Evolutionary conservation across 2,888 invertebrate species (phyloP), one percentile per base, ranked within the genome.

Genomic region (Falcaria lacertinaria): DNA sequence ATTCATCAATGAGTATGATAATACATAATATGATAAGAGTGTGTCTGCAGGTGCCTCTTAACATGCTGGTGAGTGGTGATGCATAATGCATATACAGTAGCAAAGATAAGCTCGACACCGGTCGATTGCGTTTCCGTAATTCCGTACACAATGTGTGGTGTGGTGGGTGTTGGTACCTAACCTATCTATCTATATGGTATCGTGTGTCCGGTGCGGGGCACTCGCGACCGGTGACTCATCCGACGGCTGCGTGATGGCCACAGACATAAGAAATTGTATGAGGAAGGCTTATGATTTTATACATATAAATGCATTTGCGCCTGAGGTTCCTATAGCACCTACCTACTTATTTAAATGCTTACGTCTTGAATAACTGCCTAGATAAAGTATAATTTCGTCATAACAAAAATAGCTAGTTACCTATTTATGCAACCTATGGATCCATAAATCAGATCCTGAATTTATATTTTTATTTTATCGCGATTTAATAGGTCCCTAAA

Each of bases 141-240:
- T 45, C 54, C 54, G 52, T 42, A 50, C 52, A 74, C 67, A 70
- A 72, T 68, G 65, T 62, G 55, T 57, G 42, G 60, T 58, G 51
- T 42, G 25, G 50, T 40, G 34, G 22, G 60, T 54, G 52, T 52
- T 59, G 61, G 60, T 66, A 66, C 7, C 22, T 7, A 7, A 22
- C 22, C 7, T n/a, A n/a, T 7, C 22, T 7, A 7, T 22, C 22
- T 28, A 28, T 28, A 71, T 60, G 70, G 71, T 68, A 67, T 75
- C 60, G 68, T 25, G 59, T 73, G 66, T 71, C 71, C 65, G 70
- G 64, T 57, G 37, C 14, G 39, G 25, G 14, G 42, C 15, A 39
- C 38, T 13, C 32, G 48, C 57, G 52, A 49, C 37, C 41, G 62
- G 58, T 78, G 77, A 76, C 60, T 78, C 79, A 76, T 64, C 62